Evolutionary conservation across 2,113 vertebrate genomes (phyloP), one percentile per base, ranked within the genome.

Genomic region (Apteryx mantelli): DNA sequence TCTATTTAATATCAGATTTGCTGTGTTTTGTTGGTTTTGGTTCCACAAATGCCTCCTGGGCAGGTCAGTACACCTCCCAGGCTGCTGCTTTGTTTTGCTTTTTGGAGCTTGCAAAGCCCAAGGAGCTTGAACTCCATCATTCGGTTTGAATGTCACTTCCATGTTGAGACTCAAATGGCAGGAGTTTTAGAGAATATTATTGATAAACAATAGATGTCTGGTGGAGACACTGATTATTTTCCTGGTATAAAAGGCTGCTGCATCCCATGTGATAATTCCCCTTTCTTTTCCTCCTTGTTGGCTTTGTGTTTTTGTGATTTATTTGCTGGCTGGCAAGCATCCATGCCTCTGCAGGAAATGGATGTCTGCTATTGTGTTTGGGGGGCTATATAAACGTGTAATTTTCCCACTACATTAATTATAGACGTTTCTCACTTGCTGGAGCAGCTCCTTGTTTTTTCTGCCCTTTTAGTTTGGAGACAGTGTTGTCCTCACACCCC

Each of bases 301-400:
- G 63, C 87, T 96, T 94, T 86, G 78, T 92, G 85, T 66, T 34
- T 89, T 66, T 26, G 88, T 91, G 96, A 96, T 95, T 93, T 93
- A 92, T 92, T 86, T 93, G 91, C 0, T 18, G 64, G 86, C 79
- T 97, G 97, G 95, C 93, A 90, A 88, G 42, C 3, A 0, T 79
- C 94, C 86, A 93, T 32, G 46, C 82, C 86, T 70, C 80, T 69
- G 77, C 75, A 89, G 97, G 96, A 96, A 97, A 94, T 70, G 75
- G 95, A 80, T 87, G 84, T 91, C 82, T 96, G 95, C 90, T 91
- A 36, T 80, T 56, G 74, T 91, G 81, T 88, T 81, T 28, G 52
- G 86, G 78, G 95, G 82, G 71, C 61, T 89, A 65, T 26, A 71
- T n/a, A 55, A 91, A 92, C 2, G 19, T 93, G 74, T 81, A 78